A percentile compares a stretch with the other conserved stretches of the same genome.
Evolutionary conservation across 2,113 vertebrate species (phyloP).

Genomic region (Anoplopoma fimbria): DNA sequence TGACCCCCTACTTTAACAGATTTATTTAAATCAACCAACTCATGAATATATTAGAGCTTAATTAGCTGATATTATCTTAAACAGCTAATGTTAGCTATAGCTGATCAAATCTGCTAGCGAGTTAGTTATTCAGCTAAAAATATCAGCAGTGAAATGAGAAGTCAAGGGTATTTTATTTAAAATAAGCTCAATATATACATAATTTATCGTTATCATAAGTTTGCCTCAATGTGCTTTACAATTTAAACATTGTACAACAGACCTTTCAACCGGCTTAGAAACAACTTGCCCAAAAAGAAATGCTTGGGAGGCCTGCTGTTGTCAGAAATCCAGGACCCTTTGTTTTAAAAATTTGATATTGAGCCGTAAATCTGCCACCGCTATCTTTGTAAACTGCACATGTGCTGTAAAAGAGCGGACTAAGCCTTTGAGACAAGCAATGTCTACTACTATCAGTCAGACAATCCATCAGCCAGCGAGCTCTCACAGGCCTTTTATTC

Average conservation of each 20-base stretch:
- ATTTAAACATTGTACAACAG: too few species aligned
- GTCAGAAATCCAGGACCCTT: background rate
- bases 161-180: background rate
- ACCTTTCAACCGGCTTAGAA: too few species aligned
- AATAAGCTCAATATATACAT: background rate
- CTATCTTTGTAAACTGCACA: background rate
- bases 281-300: too few species aligned
- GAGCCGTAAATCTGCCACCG: background rate
- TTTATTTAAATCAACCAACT: too few species aligned
- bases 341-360: background rate
- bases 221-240: too few species aligned
- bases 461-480: conserved; percentile 17
- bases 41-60: background rate
- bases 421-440: conserved; percentile 3
- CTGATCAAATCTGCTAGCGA: background rate
- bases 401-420: background rate
- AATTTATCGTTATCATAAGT: too few species aligned
- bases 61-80: background rate
- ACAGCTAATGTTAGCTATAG: background rate
- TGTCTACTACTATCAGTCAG: background rate
- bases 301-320: too few species aligned
- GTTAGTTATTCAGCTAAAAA: background rate
- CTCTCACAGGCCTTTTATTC: conserved; percentile 5
- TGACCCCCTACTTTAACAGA: too few species aligned
- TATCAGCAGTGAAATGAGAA: background rate